Base-by-base conservation (phyloP, 2,797 vertebrate species). In the Halcyon leucocephala region DNA sequence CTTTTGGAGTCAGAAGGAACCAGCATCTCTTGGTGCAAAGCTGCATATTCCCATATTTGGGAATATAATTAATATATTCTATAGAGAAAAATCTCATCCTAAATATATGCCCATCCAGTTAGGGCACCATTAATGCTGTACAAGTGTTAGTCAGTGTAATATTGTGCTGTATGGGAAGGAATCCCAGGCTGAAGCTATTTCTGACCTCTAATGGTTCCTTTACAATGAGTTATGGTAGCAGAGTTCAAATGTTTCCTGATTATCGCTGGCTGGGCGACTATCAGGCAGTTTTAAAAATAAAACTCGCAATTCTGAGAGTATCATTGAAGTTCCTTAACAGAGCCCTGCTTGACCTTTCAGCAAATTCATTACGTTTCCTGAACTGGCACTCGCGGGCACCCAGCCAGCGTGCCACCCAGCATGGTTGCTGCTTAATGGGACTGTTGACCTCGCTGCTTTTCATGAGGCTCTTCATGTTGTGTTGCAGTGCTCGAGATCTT, bases 221-320 rank as follows among this genome's bases (percentile, higher is more conserved):
- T 90, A 49, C 78, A 67, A 20, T 51, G 83, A 84, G 11, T 84
- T 89, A 29, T 1, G 71, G 64, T 25, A 84, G 33, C 33, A 29
- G 77, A 86, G 80, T 82, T 94, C 82, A 90, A 73, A 77, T 49
- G 57, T 69, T 86, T 55, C 25, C 61, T 55, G 66, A 77, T 95
- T 86, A 52, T 88, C 92, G 88, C 88, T 86, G 87, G 66, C 55
- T 73, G 42, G 64, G 51, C 67, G 69, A 52, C 44, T 67, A 0
- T 82, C 42, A 44, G 39, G 33, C 86, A 67, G 44, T 66, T 94
- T 86, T 70, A 91, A 91, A 83, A 93, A 83, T 57, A 62, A 91
- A 78, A 69, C 41, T 73, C 46, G 42, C 35, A 48, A 35, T 89
- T 89, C 37, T 42, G 31, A 55, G 44, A 74, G 44, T 57, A 15